These are phyloP conservation scores for Acyrthosiphon pisum DNA, from an alignment of 1,140 invertebrate species.

Conservation along the genomic window DNA sequence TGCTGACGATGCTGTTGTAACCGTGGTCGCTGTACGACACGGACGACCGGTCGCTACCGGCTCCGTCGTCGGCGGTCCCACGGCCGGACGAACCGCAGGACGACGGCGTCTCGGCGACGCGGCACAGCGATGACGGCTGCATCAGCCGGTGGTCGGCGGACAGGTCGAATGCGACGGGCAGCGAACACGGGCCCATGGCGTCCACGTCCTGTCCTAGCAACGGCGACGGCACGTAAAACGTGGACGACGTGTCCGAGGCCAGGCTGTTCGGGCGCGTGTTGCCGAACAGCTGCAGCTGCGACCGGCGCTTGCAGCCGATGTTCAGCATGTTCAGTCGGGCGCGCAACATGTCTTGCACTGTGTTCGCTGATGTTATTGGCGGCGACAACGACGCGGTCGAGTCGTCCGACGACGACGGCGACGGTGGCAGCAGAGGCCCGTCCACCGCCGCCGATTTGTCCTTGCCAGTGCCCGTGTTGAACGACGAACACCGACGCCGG, in stretches of 20 bases:
- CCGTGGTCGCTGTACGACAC: slow-evolving; percentile 59
- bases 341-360: slow-evolving; percentile 68
- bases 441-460: slow-evolving; percentile 73
- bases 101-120: slow-evolving; percentile 57
- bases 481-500: slow-evolving; percentile 70
- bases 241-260: slow-evolving; percentile 64
- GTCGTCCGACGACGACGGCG: slow-evolving; percentile 63
- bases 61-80: slow-evolving; percentile 59
- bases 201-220: slow-evolving; percentile 60
- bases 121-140: slow-evolving; percentile 58
- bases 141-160: slow-evolving; percentile 59
- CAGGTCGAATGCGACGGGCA: slow-evolving; percentile 60
- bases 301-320: slow-evolving; percentile 70
- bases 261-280: slow-evolving; percentile 68
- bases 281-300: slow-evolving; percentile 72
- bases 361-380: slow-evolving; percentile 63
- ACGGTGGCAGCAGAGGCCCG: slow-evolving; percentile 64
- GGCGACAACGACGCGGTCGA: background rate
- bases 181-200: slow-evolving; percentile 38
- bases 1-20: slow-evolving; percentile 60
- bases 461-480: slow-evolving; percentile 65
- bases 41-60: slow-evolving; percentile 59
- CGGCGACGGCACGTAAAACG: slow-evolving; percentile 72
- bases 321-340: slow-evolving; percentile 72
- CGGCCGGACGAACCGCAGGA: slow-evolving; percentile 58